Percentiles rank a stretch among this genome's conserved stretches.
phyloP scores from a whole-genome alignment of 1,140 invertebrate genomes.

The Ceratina japonica region DNA sequence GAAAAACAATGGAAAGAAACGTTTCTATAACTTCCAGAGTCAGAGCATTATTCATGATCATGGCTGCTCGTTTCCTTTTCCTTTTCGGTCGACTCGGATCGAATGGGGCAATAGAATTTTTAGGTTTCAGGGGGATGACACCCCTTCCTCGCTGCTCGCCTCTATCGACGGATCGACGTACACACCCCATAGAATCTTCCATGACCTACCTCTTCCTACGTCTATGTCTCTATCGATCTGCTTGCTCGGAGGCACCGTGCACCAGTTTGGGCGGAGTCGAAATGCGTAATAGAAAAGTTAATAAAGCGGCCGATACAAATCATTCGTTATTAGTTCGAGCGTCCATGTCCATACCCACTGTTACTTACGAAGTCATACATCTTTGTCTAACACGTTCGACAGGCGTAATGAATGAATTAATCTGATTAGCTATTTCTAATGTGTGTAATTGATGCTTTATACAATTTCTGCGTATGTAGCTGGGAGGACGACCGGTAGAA shows the following conservation, averaged over 20 bases:
- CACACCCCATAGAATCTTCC: constrained; percentile 52
- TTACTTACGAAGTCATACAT: no score
- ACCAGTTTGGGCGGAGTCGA: constrained; percentile 69
- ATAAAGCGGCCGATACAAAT: constrained; percentile 24
- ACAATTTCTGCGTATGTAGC: neutral
- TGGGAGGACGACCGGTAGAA: constrained; percentile 35
- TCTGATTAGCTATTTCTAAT: no score
- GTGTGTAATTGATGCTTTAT: neutral
- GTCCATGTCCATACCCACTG: no score
- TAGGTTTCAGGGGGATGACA: neutral
- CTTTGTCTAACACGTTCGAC: no score
- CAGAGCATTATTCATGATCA: neutral
- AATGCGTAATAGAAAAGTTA: constrained; percentile 57
- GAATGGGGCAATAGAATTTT: constrained; percentile 27
- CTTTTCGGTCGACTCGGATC: neutral
- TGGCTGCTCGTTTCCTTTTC: no score
- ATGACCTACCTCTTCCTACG: constrained; percentile 63
- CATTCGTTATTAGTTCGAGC: no score
- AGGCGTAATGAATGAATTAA: no score
- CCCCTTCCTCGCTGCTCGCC: constrained; percentile 5
- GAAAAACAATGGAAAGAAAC: no score
- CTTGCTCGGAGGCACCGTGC: constrained; percentile 61
- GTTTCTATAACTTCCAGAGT: no score
- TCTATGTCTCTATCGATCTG: constrained; percentile 73
- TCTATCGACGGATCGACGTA: neutral